Evolutionary conservation across 2,113 vertebrate species (phyloP), one percentile per base, ranked within the genome.

Genomic region (Thalassoma bifasciatum): DNA sequence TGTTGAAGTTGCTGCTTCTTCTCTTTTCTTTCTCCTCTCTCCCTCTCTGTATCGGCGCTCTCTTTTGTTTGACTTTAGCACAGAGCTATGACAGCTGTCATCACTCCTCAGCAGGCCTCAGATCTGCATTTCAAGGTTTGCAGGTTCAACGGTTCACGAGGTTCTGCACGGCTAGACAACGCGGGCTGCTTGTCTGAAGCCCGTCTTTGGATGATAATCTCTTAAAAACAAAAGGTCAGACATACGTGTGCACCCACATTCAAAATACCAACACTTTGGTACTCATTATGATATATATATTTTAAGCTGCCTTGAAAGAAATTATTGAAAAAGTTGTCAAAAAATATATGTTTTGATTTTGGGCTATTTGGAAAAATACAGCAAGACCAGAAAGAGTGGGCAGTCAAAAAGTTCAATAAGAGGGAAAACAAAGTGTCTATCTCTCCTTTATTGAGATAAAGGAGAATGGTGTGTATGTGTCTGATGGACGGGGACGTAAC

Each of bases 41-140:
- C 54, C 38, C 42, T 38, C 58, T 68, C 75, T 74, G 30, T 50
- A 23, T 42, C 59, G 51, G n/a, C 50, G 30, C 49, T 70, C 67
- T 86, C 76, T 89, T 73, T 83, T 73, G 82, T 90, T 83, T 86
- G 80, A 85, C 88, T 90, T 89, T 79, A 90, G 83, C 78, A 79
- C 72, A 72, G 72, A 77, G 88, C 81, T 82, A 76, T 94, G 93
- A 93, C 94, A 94, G 93, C 94, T 94, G 93, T 93, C 93, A 92
- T 91, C 92, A 73, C 85, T 87, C 86, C 86, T 89, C 90, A 81
- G 87, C 78, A 81, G 77, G 84, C 79, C 85, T 94, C 87, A 89
- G 92, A 94, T 94, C 93, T 92, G 88, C 86, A 81, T 88, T 91
- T 92, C 92, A 93, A 93, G 91, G 90, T 92, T 88, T 85, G 87